Percentiles rank a stretch among this genome's conserved stretches.
These are phyloP conservation scores for Zosterops borbonicus DNA, from an alignment of 2,113 vertebrate genomes.

Conservation along the genomic window DNA sequence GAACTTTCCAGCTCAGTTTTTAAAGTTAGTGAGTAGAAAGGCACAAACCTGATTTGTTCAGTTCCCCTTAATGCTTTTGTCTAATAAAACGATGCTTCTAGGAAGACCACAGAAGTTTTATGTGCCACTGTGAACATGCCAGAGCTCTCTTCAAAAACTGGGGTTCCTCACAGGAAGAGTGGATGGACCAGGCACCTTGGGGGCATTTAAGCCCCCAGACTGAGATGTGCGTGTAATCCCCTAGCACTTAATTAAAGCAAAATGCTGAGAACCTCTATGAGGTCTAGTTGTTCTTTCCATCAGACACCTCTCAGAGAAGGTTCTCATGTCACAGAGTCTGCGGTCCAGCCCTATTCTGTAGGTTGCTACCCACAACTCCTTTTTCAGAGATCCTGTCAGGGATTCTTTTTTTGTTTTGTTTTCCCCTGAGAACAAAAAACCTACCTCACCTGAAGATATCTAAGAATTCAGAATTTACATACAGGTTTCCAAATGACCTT, in stretches of 20 bases:
- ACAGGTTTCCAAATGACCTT: not conserved
- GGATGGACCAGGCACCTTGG: fast-evolving
- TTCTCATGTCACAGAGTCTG: not conserved
- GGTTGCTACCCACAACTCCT: not conserved
- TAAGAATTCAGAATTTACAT: not conserved
- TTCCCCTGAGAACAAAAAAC: not conserved
- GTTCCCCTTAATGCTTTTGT: not conserved
- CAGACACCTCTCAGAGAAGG: not conserved
- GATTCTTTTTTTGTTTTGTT: not conserved
- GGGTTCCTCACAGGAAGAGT: not conserved
- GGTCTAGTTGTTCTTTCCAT: not conserved
- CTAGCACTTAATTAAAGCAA: not conserved
- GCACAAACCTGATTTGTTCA: not conserved
- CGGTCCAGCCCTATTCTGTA: not conserved
- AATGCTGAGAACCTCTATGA: not conserved
- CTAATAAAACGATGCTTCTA: not conserved
- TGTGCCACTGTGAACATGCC: not conserved
- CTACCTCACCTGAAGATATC: not conserved
- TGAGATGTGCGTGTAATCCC: not conserved
- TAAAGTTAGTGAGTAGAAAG: not conserved
- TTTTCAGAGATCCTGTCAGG: not conserved
- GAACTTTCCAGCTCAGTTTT: not conserved
- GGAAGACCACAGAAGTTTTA: not conserved
- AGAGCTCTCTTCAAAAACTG: not conserved
- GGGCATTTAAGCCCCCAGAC: not conserved